Evolutionary conservation across 2,797 vertebrate species (phyloP).

Genomic region (Otolemur crassicaudatus): DNA sequence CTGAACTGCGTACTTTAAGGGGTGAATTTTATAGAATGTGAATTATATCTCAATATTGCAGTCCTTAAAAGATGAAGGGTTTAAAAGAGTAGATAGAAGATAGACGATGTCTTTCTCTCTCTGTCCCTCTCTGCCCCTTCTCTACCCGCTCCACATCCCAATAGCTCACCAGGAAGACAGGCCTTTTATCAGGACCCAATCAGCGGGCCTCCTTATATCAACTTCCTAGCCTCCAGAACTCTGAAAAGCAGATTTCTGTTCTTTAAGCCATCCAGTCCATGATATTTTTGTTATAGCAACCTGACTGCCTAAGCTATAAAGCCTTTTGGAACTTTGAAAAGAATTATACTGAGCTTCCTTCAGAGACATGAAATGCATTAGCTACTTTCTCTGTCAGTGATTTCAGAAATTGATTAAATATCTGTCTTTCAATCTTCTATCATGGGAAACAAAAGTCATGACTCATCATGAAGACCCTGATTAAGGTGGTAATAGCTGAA

Average conservation of each 20-base stretch:
- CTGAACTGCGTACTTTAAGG: background rate
- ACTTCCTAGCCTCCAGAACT: background rate
- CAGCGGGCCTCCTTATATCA: background rate
- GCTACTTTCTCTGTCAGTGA: background rate
- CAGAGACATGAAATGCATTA: background rate
- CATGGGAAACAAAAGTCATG: background rate
- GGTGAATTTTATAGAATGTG: background rate
- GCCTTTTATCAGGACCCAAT: background rate
- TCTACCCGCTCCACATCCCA: background rate
- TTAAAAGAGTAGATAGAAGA: background rate
- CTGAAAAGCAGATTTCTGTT: background rate
- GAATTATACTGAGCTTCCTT: background rate
- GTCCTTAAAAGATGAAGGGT: background rate
- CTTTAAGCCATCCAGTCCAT: background rate
- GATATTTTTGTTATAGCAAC: background rate
- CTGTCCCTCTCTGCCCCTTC: background rate
- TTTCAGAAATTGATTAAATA: slow-evolving; percentile 12
- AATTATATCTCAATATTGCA: background rate
- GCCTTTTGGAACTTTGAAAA: background rate
- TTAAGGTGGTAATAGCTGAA: background rate
- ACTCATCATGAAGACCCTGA: background rate
- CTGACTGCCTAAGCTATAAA: background rate
- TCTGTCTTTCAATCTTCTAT: background rate
- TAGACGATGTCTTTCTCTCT: background rate
- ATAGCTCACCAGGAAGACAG: background rate